These are phyloP conservation scores for Uropsilus gracilis DNA, from an alignment of 2,113 vertebrate genomes.

Conservation along the genomic window DNA sequence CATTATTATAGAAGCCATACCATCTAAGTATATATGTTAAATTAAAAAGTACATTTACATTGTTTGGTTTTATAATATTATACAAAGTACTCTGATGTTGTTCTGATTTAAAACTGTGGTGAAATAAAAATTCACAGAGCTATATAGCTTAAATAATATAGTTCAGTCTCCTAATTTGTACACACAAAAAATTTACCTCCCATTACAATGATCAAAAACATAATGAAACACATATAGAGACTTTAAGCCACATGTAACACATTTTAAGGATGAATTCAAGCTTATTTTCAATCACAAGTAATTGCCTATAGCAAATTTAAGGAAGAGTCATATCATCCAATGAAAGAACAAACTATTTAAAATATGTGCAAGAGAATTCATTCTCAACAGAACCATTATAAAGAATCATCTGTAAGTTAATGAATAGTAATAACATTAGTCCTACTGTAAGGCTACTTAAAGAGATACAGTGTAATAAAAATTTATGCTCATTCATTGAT, in stretches of 20 bases:
- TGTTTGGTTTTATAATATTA: background rate
- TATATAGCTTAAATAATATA: background rate
- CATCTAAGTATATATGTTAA: background rate
- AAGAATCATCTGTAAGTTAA: slow-evolving; percentile 20
- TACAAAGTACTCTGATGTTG: background rate
- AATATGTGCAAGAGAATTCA: background rate
- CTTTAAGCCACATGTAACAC: background rate
- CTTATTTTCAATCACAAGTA: background rate
- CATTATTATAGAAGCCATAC: background rate
- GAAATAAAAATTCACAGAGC: background rate
- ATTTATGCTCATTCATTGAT: slow-evolving; percentile 19
- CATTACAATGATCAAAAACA: background rate
- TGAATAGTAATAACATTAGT: slow-evolving; percentile 34
- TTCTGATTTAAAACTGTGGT: background rate
- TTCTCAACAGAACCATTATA: background rate
- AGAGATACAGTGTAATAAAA: slow-evolving; percentile 43
- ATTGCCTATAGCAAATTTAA: background rate
- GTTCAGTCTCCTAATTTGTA: background rate
- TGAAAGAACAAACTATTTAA: background rate
- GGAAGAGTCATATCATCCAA: background rate
- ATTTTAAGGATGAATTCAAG: background rate
- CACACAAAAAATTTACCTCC: background rate
- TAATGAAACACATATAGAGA: background rate
- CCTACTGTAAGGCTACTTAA: background rate
- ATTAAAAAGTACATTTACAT: background rate